Evolutionary conservation across 2,797 vertebrate species (phyloP).

Genomic region (Pipistrellus nathusii): DNA sequence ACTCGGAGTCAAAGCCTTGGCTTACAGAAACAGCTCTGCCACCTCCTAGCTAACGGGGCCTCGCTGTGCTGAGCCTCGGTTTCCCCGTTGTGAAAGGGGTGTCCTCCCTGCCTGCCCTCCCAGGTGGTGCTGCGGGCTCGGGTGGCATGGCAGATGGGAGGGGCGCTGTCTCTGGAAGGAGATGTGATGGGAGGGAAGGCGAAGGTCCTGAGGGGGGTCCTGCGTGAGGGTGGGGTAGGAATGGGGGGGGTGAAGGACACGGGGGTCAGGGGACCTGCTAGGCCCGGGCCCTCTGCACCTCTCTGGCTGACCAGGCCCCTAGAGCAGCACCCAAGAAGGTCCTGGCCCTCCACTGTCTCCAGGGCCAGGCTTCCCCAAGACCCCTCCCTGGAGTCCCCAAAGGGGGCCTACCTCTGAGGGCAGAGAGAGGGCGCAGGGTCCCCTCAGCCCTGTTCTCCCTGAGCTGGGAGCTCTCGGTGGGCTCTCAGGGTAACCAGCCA

Average conservation of each 20-base stretch:
- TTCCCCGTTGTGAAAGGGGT: background rate
- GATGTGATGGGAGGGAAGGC: conserved; percentile 34
- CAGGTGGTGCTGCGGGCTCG: background rate
- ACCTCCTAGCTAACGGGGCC: background rate
- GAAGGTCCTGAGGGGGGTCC: background rate
- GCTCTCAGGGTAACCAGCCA: background rate
- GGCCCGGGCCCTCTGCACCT: conserved; percentile 80
- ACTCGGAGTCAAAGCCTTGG: conserved; percentile 54
- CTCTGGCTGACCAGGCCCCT: conserved; percentile 26
- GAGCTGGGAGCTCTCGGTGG: background rate
- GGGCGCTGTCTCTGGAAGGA: conserved; percentile 33
- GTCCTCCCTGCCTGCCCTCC: background rate
- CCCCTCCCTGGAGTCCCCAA: background rate
- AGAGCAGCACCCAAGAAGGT: background rate
- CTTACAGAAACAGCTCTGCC: conserved; percentile 1
- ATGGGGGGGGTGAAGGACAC: conserved; percentile 62
- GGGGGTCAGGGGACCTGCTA: conserved; percentile 82
- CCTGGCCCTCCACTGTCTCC: background rate
- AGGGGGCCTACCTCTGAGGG: background rate
- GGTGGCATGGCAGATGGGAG: background rate
- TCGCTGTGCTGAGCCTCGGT: background rate
- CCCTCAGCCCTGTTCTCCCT: background rate
- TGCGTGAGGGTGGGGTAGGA: background rate
- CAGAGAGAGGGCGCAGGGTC: background rate
- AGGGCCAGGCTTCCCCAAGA: background rate